Percentiles rank a stretch among this genome's conserved stretches.
Conservation (phyloP, 2,113 vertebrate genomes). For the Brachyhypopomus occidentalis region DNA sequence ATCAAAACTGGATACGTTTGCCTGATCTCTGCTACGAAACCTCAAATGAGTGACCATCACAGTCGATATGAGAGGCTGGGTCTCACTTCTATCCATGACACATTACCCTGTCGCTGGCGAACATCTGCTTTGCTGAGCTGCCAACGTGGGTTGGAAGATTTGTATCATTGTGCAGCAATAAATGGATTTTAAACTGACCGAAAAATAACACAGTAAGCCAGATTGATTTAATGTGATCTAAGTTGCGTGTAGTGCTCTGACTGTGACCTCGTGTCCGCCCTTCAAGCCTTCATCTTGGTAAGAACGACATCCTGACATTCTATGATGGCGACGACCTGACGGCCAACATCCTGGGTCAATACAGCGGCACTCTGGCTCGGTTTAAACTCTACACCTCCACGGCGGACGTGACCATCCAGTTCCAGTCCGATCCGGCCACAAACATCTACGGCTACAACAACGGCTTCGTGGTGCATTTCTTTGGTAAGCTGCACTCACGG, state of each 20-base stretch:
- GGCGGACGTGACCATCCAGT: slow-evolving; percentile 93
- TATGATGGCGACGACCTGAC: slow-evolving; percentile 96
- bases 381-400: slow-evolving; percentile 94
- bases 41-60: too few species aligned
- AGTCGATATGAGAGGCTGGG: too few species aligned
- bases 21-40: too few species aligned
- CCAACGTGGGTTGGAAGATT: too few species aligned
- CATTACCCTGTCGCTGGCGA: too few species aligned
- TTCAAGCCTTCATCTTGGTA: slow-evolving; percentile 84
- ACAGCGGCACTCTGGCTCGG: slow-evolving; percentile 80
- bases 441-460: slow-evolving; percentile 87
- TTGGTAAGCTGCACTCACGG: slow-evolving; percentile 74
- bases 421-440: slow-evolving; percentile 92
- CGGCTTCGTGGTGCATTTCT: slow-evolving; percentile 95
- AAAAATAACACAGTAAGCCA: too few species aligned
- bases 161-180: too few species aligned
- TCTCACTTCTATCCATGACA: too few species aligned
- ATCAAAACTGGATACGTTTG: too few species aligned
- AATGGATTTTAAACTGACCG: too few species aligned
- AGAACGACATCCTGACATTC: slow-evolving; percentile 90
- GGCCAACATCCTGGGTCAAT: slow-evolving; percentile 92
- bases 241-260: not conserved
- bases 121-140: too few species aligned
- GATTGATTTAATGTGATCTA: too few species aligned
- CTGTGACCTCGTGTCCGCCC: not conserved